phyloP scores from a whole-genome alignment of 2,797 vertebrate genomes.

The Mallotus villosus region DNA sequence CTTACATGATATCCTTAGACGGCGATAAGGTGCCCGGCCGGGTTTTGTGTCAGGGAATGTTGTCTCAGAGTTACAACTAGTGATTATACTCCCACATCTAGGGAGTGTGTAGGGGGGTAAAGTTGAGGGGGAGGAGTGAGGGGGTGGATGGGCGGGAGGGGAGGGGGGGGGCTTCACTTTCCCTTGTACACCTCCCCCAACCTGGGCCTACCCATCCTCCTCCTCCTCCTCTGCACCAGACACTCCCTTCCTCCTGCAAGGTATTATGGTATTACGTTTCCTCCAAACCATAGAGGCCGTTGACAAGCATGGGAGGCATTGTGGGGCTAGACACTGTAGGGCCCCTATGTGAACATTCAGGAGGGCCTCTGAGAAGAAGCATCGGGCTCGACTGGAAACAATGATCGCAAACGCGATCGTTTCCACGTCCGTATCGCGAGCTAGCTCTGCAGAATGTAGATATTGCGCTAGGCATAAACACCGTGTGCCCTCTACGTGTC shows the following conservation, averaged over 20 bases:
- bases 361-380: too few relatives aligned
- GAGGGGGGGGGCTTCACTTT: slow-evolving; percentile 64
- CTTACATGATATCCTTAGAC: slow-evolving; percentile 78
- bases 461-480: neutral
- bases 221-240: slow-evolving; percentile 50
- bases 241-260: slow-evolving; percentile 63
- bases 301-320: slow-evolving; percentile 61
- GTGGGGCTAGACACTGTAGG: slow-evolving; percentile 18
- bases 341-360: slow-evolving; percentile 28
- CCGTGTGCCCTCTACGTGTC: too few relatives aligned
- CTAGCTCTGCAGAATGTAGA: slow-evolving; percentile 7
- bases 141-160: slow-evolving; percentile 46
- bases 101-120: too few relatives aligned
- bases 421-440: too few relatives aligned
- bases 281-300: slow-evolving; percentile 56
- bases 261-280: slow-evolving; percentile 72
- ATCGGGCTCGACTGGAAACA: too few relatives aligned
- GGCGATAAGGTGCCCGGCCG: slow-evolving; percentile 64
- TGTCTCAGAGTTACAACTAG: slow-evolving; percentile 72
- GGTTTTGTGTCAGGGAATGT: slow-evolving; percentile 64
- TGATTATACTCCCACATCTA: slow-evolving; percentile 67
- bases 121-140: too few relatives aligned
- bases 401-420: too few relatives aligned
- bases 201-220: slow-evolving; percentile 54
- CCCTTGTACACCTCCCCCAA: slow-evolving; percentile 50